Evolutionary conservation across 37 sponge, comb jelly and placozoan genomes (phyloP).

Genomic region (Petrosia ficiformis): DNA sequence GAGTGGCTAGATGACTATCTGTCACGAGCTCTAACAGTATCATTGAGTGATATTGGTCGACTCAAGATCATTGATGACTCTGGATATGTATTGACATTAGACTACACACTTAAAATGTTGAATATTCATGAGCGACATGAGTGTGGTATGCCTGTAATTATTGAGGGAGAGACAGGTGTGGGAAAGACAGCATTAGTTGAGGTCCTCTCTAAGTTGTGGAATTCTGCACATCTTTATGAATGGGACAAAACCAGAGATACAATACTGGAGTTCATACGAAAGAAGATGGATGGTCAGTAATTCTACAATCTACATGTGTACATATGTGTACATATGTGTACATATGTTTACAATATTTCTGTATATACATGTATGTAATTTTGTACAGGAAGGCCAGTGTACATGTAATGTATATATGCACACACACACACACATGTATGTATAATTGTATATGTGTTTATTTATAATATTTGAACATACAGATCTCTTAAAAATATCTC

Average conservation of each 20-base stretch:
- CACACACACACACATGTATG: background rate
- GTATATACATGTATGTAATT: too few species aligned
- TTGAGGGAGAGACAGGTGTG: constrained; percentile 92
- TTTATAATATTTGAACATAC: background rate
- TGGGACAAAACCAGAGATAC: constrained; percentile 24
- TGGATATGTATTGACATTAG: constrained; percentile 78
- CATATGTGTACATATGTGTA: background rate
- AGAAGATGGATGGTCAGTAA: constrained; percentile 24
- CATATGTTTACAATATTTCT: too few species aligned
- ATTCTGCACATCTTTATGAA: constrained; percentile 33
- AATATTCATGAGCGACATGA: constrained; percentile 75
- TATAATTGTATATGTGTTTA: background rate
- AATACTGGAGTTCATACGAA: constrained; percentile 35
- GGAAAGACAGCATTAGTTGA: constrained; percentile 85
- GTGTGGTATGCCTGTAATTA: constrained; percentile 89
- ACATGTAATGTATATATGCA: background rate
- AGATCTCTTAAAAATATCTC: background rate
- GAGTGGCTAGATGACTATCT: constrained; percentile 62
- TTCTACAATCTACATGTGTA: background rate
- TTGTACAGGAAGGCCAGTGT: too few species aligned
- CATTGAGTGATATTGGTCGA: constrained; percentile 22
- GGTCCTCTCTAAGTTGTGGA: constrained; percentile 80
- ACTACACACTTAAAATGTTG: constrained; percentile 85
- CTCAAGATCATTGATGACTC: constrained; percentile 61
- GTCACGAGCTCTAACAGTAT: constrained; percentile 66